Percentiles rank a stretch among this genome's conserved stretches.
These are phyloP conservation scores for Drosophila colorata DNA, from an alignment of 2,888 invertebrate species.

Conservation along the genomic window DNA sequence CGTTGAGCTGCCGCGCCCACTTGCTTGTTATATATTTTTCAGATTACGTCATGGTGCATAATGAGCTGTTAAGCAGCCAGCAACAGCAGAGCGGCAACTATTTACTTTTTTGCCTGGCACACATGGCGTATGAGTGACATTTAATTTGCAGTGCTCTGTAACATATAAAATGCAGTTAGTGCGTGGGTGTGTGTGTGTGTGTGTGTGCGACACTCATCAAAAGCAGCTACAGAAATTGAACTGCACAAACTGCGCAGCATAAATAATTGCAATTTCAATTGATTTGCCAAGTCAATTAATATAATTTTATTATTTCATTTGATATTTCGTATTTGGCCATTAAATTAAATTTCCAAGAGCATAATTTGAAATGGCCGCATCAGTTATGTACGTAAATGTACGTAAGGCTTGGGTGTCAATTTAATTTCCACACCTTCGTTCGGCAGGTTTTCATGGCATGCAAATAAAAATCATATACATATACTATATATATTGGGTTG, in stretches of 20 bases:
- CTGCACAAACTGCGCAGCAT: conserved; percentile 4
- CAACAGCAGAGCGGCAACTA: conserved; percentile 13
- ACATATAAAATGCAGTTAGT: conserved; percentile 31
- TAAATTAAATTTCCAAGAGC: conserved; percentile 1
- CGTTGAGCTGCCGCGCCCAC: conserved; percentile 27
- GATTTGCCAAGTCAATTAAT: background rate
- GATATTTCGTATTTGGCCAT: background rate
- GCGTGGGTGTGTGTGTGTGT: background rate
- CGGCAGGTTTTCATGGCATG: conserved; percentile 19
- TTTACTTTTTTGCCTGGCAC: conserved; percentile 19
- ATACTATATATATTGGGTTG: conserved; percentile 35
- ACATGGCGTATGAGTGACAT: conserved; percentile 78
- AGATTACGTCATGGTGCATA: conserved; percentile 74
- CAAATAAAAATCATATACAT: conserved; percentile 38
- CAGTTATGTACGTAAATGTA: conserved; percentile 2
- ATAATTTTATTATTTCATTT: background rate
- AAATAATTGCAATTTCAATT: conserved; percentile 19
- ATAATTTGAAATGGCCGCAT: conserved; percentile 4
- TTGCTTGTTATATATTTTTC: conserved; percentile 29
- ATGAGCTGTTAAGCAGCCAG: conserved; percentile 70
- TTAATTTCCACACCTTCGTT: conserved; percentile 7
- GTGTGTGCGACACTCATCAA: conserved; percentile 12
- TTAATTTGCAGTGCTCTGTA: conserved; percentile 65
- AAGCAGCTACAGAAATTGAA: conserved; percentile 5
- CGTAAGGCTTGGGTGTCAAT: conserved; percentile 5